Percentiles rank a stretch among this genome's conserved stretches.
These are phyloP conservation scores for Athetis lepigone DNA, from an alignment of 2,888 invertebrate genomes.

Conservation along the genomic window DNA sequence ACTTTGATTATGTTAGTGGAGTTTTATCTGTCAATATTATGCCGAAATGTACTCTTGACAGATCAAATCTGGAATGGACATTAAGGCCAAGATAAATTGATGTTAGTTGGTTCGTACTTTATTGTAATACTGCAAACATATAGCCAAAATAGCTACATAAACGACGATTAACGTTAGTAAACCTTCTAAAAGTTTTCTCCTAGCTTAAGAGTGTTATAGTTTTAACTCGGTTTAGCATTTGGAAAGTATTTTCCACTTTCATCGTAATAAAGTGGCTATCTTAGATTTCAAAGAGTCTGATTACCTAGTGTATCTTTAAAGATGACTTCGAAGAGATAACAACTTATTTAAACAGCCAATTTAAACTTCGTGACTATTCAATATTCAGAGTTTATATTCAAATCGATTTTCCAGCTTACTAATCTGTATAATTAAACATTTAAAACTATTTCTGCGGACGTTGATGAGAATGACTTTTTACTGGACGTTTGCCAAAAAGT, in stretches of 20 bases:
- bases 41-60: too few species aligned
- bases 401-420: slow-evolving; percentile 38
- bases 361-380: slow-evolving; percentile 47
- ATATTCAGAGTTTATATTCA: slow-evolving; percentile 29
- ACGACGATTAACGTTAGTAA: too few species aligned
- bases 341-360: slow-evolving; percentile 32
- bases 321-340: slow-evolving; percentile 40
- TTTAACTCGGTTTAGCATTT: neutral
- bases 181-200: neutral
- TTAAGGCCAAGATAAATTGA: too few species aligned
- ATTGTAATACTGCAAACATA: too few species aligned
- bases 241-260: slow-evolving; percentile 23
- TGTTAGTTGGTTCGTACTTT: too few species aligned
- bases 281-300: slow-evolving; percentile 28
- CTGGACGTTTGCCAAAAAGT: slow-evolving; percentile 40
- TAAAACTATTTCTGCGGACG: slow-evolving; percentile 15
- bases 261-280: slow-evolving; percentile 33
- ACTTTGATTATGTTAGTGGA: too few species aligned
- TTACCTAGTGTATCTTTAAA: slow-evolving; percentile 40
- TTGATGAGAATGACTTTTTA: slow-evolving; percentile 16
- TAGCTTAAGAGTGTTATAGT: neutral
- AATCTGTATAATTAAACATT: slow-evolving; percentile 35
- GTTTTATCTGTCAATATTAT: too few species aligned
- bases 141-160: too few species aligned
- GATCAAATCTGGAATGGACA: too few species aligned